Base-by-base conservation (phyloP, 2,888 invertebrate species). In the Punctoribates punctum region DNA sequence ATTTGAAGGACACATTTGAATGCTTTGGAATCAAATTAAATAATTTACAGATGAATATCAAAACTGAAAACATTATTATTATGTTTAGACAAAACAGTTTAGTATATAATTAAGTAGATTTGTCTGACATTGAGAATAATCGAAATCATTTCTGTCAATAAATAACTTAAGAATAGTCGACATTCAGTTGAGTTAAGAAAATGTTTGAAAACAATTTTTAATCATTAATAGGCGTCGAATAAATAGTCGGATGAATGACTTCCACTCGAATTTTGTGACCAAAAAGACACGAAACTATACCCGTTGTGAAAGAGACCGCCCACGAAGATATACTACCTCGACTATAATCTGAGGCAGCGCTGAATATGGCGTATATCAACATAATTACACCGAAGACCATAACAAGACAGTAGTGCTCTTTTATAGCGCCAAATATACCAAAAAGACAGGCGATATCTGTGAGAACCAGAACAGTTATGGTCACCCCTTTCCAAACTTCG, bases 201-300 rank as follows among this genome's bases (percentile, higher is more conserved):
- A 9, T 13, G 5, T 20, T 51, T 42, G n/a, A 11, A 51, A 51
- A 20, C n/a, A 6, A n/a, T n/a, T 25, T 23, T 3, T 34, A 62
- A 15, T 62, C 62, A 62, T 65, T 38, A 65, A 70, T 23, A 46
- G 70, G 70, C 23, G 70, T 13, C 46, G 70, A 70, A 70, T 70
- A 70, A 13, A 70, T 70, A 13, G 70, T 70, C 70, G 42, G 70
- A 70, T 70, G 70, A 42, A 70, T 70, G 42, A 70, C 42, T 42
- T 70, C 70, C 6, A 42, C 70, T 20, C 46, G n/a, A 1, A 70
- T 70, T 70, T 70, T 70, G n/a, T 70, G 70, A 5, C 42, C 70
- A 70, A 70, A 46, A 38, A 70, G 11, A 23, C 17, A 42, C 4
- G 70, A 38, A 9, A 46, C 38, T 17, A 70, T 46, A 70, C 70